Percentiles rank a stretch among this genome's conserved stretches.
phyloP scores from a whole-genome alignment of 2,797 vertebrate species.

The Tapirus indicus region DNA sequence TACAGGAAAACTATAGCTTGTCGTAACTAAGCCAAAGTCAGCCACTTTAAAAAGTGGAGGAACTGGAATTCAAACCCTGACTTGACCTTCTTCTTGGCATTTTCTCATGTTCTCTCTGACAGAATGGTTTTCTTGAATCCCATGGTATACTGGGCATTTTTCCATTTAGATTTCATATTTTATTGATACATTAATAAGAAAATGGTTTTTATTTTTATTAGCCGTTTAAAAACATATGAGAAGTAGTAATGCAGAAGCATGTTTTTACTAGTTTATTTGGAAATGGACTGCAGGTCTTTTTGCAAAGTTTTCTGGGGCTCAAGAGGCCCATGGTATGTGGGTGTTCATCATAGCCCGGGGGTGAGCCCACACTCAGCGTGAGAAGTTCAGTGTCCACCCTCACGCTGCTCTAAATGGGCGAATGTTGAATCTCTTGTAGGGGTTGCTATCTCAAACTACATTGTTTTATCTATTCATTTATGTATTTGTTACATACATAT shows the following conservation, averaged over 20 bases:
- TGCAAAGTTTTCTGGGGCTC: not conserved
- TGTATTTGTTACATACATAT: not conserved
- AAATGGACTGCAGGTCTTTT: not conserved
- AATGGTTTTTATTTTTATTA: not conserved
- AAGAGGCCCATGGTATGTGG: not conserved
- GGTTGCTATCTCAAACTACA: not conserved
- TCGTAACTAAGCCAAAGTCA: not conserved
- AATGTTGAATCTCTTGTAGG: not conserved
- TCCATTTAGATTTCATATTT: not conserved
- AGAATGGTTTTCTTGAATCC: not conserved
- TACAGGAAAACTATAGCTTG: not conserved
- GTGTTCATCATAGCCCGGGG: no score
- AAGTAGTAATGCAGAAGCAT: not conserved
- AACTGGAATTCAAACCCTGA: not conserved
- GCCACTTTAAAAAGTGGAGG: not conserved
- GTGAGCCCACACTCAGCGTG: not conserved
- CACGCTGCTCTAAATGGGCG: not conserved
- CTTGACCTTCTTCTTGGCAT: not conserved
- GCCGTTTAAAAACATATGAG: not conserved
- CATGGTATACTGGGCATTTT: not conserved
- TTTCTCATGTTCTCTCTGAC: not conserved
- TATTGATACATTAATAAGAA: not conserved
- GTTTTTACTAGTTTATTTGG: not conserved
- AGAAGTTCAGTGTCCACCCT: not conserved
- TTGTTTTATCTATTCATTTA: not conserved